A percentile compares a stretch with the other conserved stretches of the same genome.
Evolutionary conservation across 1,140 invertebrate species (phyloP).

Genomic region (Plutomurus gul): DNA sequence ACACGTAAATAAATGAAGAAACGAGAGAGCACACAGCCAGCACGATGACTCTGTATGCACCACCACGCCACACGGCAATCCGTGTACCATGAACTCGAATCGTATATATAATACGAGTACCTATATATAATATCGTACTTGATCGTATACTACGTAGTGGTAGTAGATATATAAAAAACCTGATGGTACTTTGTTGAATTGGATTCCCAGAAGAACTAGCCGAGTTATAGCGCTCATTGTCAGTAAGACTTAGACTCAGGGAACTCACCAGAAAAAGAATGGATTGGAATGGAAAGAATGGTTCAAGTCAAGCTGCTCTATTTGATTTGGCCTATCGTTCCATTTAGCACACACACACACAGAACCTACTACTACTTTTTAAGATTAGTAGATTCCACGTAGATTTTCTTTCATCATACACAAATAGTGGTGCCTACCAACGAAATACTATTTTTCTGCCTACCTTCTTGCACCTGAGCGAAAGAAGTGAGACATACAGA

Average conservation of each 20-base stretch:
- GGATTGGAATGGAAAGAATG: constrained; percentile 5
- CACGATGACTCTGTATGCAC: too few species aligned
- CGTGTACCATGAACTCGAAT: too few species aligned
- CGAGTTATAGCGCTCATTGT: background rate
- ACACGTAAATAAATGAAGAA: too few species aligned
- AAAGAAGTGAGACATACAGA: background rate
- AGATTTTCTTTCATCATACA: too few species aligned
- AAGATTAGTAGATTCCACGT: too few species aligned
- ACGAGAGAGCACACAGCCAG: too few species aligned
- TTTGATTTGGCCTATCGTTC: constrained; percentile 17
- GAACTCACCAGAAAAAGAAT: background rate
- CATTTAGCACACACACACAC: background rate
- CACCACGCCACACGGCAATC: too few species aligned
- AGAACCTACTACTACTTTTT: background rate
- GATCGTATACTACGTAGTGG: background rate
- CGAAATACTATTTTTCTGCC: too few species aligned
- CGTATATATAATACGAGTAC: too few species aligned
- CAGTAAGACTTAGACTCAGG: background rate
- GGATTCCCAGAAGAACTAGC: constrained; percentile 10
- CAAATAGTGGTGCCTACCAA: too few species aligned
- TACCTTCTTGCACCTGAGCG: too few species aligned
- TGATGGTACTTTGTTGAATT: constrained; percentile 16
- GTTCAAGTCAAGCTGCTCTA: background rate
- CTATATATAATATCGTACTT: too few species aligned
- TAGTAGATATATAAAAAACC: background rate